A percentile compares a stretch with the other conserved stretches of the same genome.
Evolutionary conservation across 1,140 invertebrate species (phyloP).

Genomic region (Bombus pascuorum): DNA sequence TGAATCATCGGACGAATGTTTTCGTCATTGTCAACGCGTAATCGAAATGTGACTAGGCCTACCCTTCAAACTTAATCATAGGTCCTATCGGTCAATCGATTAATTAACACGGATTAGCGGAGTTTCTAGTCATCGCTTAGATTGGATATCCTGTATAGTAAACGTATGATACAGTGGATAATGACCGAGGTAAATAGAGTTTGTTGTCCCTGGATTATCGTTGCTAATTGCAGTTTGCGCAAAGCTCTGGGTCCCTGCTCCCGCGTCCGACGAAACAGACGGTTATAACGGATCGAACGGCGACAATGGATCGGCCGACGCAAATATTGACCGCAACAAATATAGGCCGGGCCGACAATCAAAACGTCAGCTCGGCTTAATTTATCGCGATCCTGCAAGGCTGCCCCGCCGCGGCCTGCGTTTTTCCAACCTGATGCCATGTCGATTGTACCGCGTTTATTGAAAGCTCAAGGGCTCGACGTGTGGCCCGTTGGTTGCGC

Average conservation of each 20-base stretch:
- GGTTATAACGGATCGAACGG: background rate
- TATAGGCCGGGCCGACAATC: constrained; percentile 35
- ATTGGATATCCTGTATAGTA: constrained; percentile 51
- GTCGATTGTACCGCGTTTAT: constrained; percentile 8
- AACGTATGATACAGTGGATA: constrained; percentile 63
- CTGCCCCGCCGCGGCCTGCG: background rate
- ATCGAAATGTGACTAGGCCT: background rate
- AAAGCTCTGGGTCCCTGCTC: background rate
- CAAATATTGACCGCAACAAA: constrained; percentile 51
- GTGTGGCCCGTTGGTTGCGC: background rate
- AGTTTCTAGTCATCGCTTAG: constrained; percentile 60
- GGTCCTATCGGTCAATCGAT: constrained; percentile 44
- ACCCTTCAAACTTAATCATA: constrained; percentile 17
- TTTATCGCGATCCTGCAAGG: constrained; percentile 25
- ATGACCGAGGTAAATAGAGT: constrained; percentile 59
- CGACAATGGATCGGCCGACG: constrained; percentile 13
- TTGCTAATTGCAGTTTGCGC: constrained; percentile 51
- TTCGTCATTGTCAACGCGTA: background rate
- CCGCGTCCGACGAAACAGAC: constrained; percentile 13
- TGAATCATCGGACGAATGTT: background rate
- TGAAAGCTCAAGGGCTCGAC: background rate
- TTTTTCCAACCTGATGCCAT: background rate
- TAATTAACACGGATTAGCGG: constrained; percentile 54
- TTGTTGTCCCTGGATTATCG: constrained; percentile 47
- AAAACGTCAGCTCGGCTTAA: constrained; percentile 40